Evolutionary conservation across 92 coral and sea anemone genomes (phyloP), one percentile per base, ranked within the genome.

Genomic region (Scolanthus callimorphus): DNA sequence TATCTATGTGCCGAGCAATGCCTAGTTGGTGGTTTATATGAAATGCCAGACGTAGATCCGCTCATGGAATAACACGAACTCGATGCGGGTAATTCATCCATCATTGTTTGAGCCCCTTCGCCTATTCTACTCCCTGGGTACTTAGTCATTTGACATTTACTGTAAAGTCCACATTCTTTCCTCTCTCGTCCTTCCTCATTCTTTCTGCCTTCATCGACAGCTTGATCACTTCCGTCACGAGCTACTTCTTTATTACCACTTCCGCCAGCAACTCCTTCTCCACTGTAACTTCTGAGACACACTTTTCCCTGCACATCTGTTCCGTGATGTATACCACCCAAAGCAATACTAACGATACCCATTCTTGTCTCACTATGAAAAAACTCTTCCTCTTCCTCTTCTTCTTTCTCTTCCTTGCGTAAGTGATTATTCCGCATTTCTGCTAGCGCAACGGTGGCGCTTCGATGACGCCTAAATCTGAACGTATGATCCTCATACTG

Each of bases 321-420:
- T 34, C 41, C 41, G n/a, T n/a, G n/a, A n/a, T n/a, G n/a, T n/a
- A n/a, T n/a, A n/a, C n/a, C n/a, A n/a, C n/a, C n/a, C n/a, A n/a
- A n/a, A n/a, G n/a, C n/a, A n/a, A n/a, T n/a, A n/a, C n/a, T n/a
- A n/a, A n/a, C n/a, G n/a, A n/a, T n/a, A n/a, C n/a, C n/a, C 41
- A 25, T 44, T 44, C 57, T 23, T 23, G 20, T 27, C 17, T 31
- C 25, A 15, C 19, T 11, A 2, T 11, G 4, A 4, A 57, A 29
- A 3, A 46, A 31, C 26, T 25, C 21, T 8, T 8, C 20, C 11
- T 15, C 13, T 17, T 3, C 31, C 4, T 68, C 55, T 0, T 57
- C 74, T 11, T 60, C 67, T 46, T 39, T 19, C 31, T 27, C 51
- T 15, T 34, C 8, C 6, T 34, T 15, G 15, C 41, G 41, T 15